Conservation (phyloP, 2,113 vertebrate genomes). For the Calidris pygmaea region DNA sequence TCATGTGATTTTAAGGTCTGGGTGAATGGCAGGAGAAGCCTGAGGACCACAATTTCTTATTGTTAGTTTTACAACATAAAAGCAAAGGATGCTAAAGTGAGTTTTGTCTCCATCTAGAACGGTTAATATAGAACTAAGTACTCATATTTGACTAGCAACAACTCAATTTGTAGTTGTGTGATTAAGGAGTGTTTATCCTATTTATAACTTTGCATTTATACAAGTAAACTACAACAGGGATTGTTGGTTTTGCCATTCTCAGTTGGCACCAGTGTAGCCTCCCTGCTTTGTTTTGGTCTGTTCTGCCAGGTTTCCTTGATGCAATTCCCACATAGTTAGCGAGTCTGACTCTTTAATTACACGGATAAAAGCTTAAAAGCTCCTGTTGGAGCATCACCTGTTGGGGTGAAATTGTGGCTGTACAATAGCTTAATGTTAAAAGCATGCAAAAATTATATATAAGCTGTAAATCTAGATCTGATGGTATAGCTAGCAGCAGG, state of each 20-base stretch:
- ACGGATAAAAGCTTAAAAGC: neutral
- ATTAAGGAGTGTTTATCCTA: neutral
- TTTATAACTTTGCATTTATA: neutral
- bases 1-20: neutral
- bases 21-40: neutral
- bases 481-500: neutral
- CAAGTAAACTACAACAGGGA: neutral
- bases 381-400: neutral
- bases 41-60: neutral
- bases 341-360: neutral
- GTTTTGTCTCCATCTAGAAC: neutral
- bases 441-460: neutral
- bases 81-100: neutral
- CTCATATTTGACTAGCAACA: neutral
- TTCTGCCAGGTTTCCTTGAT: neutral
- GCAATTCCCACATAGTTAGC: neutral
- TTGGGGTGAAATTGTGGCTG: neutral
- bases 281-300: neutral
- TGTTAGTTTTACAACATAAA: neutral
- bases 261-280: neutral
- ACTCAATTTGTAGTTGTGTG: neutral
- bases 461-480: neutral
- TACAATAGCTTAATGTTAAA: neutral
- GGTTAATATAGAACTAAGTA: neutral
- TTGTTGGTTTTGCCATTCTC: neutral